A percentile compares a stretch with the other conserved stretches of the same genome.
Evolutionary conservation across 2,113 vertebrate genomes (phyloP).

Genomic region (Silurus glanis): DNA sequence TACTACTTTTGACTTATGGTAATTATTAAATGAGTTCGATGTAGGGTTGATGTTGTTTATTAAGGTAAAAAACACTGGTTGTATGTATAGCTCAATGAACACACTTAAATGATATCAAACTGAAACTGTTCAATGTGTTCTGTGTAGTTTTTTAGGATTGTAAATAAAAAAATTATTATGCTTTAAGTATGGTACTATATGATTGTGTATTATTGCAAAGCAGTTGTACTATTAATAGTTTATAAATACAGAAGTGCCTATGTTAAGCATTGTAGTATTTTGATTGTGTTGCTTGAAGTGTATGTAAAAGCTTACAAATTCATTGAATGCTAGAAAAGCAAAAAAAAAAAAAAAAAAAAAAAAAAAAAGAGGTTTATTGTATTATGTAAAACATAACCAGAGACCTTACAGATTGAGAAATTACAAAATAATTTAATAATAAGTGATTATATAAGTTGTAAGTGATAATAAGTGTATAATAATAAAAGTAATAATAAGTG

Average conservation of each 20-base stretch:
- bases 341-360: background rate
- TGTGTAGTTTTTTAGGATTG: constrained; percentile 62
- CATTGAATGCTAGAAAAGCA: background rate
- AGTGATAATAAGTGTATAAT: too few species aligned
- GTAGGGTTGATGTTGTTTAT: constrained; percentile 47
- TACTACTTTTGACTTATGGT: constrained; percentile 70
- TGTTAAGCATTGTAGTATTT: background rate
- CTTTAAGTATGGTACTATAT: background rate
- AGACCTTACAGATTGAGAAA: too few species aligned
- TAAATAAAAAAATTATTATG: constrained; percentile 71
- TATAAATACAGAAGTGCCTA: background rate
- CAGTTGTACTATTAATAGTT: background rate
- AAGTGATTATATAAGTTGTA: too few species aligned
- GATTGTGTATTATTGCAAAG: background rate
- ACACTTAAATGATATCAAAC: constrained; percentile 58
- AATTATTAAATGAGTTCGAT: constrained; percentile 45
- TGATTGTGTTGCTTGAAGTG: background rate
- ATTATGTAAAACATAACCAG: background rate
- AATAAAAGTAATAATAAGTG: too few species aligned
- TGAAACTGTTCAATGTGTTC: constrained; percentile 56
- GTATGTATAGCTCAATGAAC: constrained; percentile 57
- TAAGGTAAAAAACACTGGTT: constrained; percentile 59
- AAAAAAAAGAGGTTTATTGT: background rate
- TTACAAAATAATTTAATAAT: too few species aligned
- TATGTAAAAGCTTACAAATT: background rate